phyloP scores from a whole-genome alignment of 2,888 invertebrate genomes.

The Thecophora atra region DNA sequence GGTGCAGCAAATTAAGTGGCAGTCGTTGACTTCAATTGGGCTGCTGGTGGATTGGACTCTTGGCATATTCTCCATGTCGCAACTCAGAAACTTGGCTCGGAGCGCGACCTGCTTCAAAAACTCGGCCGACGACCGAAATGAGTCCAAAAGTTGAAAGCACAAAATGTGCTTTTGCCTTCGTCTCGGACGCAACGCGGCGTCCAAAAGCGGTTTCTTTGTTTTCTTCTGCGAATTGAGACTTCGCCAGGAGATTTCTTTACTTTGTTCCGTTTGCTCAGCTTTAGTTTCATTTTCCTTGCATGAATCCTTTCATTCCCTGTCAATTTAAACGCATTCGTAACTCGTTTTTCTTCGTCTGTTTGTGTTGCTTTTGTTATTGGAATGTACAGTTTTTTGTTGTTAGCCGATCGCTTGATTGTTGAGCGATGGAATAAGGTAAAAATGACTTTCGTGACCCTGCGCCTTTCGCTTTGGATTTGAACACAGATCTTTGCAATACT shows the following conservation, averaged over 20 bases:
- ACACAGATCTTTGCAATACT: no score
- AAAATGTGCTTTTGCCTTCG: conserved; percentile 13
- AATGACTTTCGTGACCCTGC: no score
- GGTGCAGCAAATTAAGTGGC: not conserved
- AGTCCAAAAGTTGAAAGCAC: conserved; percentile 24
- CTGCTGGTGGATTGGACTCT: not conserved
- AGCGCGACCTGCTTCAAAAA: conserved; percentile 3
- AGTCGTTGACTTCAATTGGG: not conserved
- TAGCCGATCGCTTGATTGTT: no score
- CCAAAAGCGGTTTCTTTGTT: not conserved
- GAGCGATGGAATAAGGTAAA: no score
- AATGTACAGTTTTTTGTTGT: no score
- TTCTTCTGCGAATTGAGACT: not conserved
- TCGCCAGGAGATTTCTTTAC: not conserved
- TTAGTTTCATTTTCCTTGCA: not conserved
- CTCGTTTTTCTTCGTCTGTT: no score
- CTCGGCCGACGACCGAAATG: conserved; percentile 15
- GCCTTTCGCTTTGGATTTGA: no score
- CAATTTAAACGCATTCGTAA: no score
- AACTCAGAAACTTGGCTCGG: not conserved
- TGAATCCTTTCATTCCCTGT: not conserved
- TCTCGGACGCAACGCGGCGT: not conserved
- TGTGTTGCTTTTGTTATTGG: no score
- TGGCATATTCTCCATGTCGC: not conserved
- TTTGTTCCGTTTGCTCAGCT: not conserved